Evolutionary conservation across 2,888 invertebrate genomes (phyloP), one percentile per base, ranked within the genome.

Genomic region (Drosophila anceps): DNA sequence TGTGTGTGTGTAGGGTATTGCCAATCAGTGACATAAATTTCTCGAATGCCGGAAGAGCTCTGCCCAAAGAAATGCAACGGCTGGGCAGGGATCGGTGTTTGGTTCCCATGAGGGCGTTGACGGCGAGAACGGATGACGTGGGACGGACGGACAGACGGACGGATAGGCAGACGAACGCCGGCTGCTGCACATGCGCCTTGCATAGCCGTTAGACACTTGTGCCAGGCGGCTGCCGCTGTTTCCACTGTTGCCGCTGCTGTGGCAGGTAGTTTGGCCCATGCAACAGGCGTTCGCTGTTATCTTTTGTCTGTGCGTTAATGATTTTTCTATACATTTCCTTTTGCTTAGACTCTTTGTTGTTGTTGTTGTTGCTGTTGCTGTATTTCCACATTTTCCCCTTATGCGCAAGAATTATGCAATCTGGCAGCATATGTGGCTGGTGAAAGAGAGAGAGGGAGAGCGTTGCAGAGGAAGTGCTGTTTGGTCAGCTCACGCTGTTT

Each of bases 71-170:
- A 77, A 71, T 73, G 80, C 61, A 39, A 33, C 50, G 39, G 37
- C 44, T 41, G 72, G 50, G 44, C 50, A 46, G 66, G 70, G 55
- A 68, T 72, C 64, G 67, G 70, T 68, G 68, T 69, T 76, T 61
- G 81, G 82, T 87, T 88, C 87, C 88, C 87, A 88, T 87, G 84
- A 84, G 87, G 87, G 87, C 87, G 87, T 87, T 87, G 88, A 88
- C 86, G 87, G 69, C 77, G 78, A 74, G 79, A 78, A 54, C 77
- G 54, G 44, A 43, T 18, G 62, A 60, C 55, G 59, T 46, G 55
- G 58, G 43, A 60, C 58, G 43, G 1, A 20, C 43, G 12, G 41
- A 35, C n/a, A 35, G 9, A 29, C 18, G 51, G 43, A 44, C 33
- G 44, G 35, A 44, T 13, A 31, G 53, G 35, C 41, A 20, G 41